These are phyloP conservation scores for Mimas tiliae DNA, from an alignment of 2,888 invertebrate genomes.

Conservation along the genomic window DNA sequence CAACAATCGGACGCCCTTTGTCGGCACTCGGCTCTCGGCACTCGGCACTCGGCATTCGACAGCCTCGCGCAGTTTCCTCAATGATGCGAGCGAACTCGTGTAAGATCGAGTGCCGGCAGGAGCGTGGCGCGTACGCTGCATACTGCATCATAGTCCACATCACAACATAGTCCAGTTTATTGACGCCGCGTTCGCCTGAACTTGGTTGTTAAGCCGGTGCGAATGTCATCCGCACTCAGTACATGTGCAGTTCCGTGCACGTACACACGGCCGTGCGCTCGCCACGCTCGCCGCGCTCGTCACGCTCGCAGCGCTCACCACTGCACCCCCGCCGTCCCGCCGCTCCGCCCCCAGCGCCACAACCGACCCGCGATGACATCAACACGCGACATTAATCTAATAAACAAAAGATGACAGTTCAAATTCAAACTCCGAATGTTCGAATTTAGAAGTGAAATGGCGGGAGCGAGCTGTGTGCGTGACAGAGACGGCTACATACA, in stretches of 20 bases:
- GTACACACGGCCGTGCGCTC: slow-evolving; percentile 74
- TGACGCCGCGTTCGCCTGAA: slow-evolving; percentile 77
- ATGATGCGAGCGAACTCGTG: slow-evolving; percentile 2
- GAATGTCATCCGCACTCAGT: slow-evolving; percentile 83
- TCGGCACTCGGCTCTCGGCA: background rate
- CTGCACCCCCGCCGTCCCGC: slow-evolving; percentile 32
- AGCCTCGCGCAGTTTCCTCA: slow-evolving; percentile 23
- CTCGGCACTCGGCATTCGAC: slow-evolving; percentile 2
- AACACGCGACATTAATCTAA: slow-evolving; percentile 43
- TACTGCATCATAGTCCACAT: slow-evolving; percentile 40
- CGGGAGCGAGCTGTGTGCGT: slow-evolving; percentile 54
- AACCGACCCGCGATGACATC: slow-evolving; percentile 44
- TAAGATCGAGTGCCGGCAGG: slow-evolving; percentile 7
- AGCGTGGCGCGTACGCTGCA: slow-evolving; percentile 14
- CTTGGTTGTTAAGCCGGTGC: slow-evolving; percentile 76
- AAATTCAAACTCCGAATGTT: slow-evolving; percentile 62
- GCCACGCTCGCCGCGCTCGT: slow-evolving; percentile 32
- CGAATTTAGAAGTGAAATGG: slow-evolving; percentile 69
- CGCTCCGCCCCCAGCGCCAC: slow-evolving; percentile 23
- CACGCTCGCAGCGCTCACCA: slow-evolving; percentile 42
- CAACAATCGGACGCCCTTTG: slow-evolving; percentile 1
- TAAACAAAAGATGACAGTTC: slow-evolving; percentile 55
- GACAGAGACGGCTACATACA: slow-evolving; percentile 69
- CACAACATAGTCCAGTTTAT: slow-evolving; percentile 66
- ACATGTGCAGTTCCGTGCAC: slow-evolving; percentile 69